Evolutionary conservation across 2,797 vertebrate species (phyloP).

Genomic region (Okamejei kenojei): DNA sequence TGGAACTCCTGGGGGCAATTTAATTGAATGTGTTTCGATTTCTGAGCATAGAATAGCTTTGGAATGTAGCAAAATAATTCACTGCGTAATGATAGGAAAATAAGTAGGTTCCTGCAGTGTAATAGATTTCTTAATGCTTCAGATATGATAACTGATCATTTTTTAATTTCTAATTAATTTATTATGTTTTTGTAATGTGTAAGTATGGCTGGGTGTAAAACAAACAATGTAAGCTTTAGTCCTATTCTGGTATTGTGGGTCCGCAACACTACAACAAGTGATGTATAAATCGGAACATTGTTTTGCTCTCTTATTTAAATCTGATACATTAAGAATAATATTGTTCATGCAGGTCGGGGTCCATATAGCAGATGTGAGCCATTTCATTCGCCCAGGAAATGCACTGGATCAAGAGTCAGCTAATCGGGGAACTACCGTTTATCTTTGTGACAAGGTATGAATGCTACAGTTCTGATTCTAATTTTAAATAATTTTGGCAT

Average conservation of each 20-base stretch:
- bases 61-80: neutral
- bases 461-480: neutral
- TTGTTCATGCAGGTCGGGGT: slow-evolving; percentile 75
- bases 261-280: neutral
- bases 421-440: slow-evolving; percentile 89
- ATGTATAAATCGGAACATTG: neutral
- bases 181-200: neutral
- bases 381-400: slow-evolving; percentile 93
- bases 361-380: slow-evolving; percentile 94
- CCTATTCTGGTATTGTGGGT: neutral
- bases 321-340: neutral
- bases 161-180: neutral
- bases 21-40: neutral
- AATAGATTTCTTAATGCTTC: neutral
- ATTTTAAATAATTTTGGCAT: neutral
- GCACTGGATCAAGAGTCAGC: slow-evolving; percentile 89
- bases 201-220: neutral
- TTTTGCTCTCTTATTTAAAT: neutral
- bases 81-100: neutral
- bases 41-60: neutral
- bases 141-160: neutral
- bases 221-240: neutral
- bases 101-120: neutral
- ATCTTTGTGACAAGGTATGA: slow-evolving; percentile 88
- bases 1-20: neutral